Percentiles rank a stretch among this genome's conserved stretches.
Conservation (phyloP, 2,888 invertebrate species). For the Keiferia lycopersicella region DNA sequence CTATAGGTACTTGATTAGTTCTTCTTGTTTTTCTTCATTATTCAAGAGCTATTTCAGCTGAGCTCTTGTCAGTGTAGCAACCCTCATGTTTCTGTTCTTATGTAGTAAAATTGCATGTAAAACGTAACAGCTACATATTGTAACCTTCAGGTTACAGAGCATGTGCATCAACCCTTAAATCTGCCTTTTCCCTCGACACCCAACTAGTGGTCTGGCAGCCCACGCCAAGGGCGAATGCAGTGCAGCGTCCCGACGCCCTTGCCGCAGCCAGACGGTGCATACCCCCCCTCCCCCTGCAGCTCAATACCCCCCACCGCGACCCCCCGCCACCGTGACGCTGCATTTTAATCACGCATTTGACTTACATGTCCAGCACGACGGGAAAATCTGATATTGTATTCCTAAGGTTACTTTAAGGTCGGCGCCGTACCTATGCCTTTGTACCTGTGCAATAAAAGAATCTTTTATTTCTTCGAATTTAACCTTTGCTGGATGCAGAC, state of each 20-base stretch:
- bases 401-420: conserved; percentile 26
- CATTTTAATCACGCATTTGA: conserved; percentile 59
- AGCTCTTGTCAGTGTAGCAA: too few relatives aligned
- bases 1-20: too few relatives aligned
- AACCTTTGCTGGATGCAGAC: not conserved
- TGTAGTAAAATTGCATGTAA: too few relatives aligned
- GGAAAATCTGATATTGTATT: conserved; percentile 33
- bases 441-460: conserved; percentile 4
- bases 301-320: conserved; percentile 28
- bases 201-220: not conserved
- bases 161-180: not conserved
- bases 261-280: conserved; percentile 62
- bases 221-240: conserved; percentile 52
- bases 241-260: conserved; percentile 39
- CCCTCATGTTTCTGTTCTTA: too few relatives aligned
- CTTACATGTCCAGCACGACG: conserved; percentile 44
- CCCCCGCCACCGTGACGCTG: conserved; percentile 49
- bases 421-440: not conserved
- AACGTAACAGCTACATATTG: too few relatives aligned
- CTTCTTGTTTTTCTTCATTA: too few relatives aligned
- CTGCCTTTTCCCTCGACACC: not conserved
- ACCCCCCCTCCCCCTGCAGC: conserved; percentile 43
- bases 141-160: too few relatives aligned
- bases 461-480: conserved; percentile 8
- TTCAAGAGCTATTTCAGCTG: too few relatives aligned